Conservation (phyloP, 2,113 vertebrate genomes). For the Psephotus haematonotus region DNA sequence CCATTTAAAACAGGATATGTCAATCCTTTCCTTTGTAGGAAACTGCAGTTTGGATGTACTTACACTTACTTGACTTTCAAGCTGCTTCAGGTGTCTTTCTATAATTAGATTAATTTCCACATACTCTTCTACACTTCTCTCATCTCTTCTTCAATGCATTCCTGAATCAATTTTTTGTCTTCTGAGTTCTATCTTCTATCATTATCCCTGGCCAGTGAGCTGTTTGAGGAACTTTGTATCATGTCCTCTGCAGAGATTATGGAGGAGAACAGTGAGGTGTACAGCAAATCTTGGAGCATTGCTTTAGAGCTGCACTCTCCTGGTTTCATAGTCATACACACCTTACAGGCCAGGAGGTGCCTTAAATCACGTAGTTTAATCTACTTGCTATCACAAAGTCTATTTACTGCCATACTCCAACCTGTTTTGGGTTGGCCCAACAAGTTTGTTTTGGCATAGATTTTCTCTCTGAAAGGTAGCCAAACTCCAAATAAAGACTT, state of each 20-base stretch:
- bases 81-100: not conserved
- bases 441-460: not conserved
- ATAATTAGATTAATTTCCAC: not conserved
- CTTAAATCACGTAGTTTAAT: not conserved
- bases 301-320: not conserved
- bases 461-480: not conserved
- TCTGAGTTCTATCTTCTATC: not conserved
- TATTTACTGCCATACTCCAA: not conserved
- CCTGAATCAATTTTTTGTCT: not conserved
- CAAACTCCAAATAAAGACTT: not conserved
- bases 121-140: not conserved
- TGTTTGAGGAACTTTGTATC: not conserved
- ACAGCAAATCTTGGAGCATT: not conserved
- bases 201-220: not conserved
- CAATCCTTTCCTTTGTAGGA: not conserved
- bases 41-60: not conserved
- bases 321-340: not conserved
- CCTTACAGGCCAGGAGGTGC: not conserved
- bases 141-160: not conserved
- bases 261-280: not conserved
- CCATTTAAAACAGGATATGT: not conserved
- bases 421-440: not conserved
- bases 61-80: not conserved
- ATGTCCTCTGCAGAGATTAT: not conserved
- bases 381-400: not conserved